phyloP scores from a whole-genome alignment of 2,113 vertebrate species.

The Seriola aureovittata region DNA sequence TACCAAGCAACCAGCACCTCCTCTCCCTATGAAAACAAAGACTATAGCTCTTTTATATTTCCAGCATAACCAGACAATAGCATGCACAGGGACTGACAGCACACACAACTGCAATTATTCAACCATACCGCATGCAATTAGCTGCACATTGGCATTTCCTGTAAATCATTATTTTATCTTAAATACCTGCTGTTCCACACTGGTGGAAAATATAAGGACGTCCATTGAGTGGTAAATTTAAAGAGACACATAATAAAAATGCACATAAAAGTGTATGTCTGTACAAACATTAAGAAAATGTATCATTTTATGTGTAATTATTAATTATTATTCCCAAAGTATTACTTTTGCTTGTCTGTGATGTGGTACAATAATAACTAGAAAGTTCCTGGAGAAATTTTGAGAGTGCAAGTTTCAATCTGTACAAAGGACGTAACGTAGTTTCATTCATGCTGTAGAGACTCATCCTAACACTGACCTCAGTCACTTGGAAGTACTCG shows the following conservation, averaged over 20 bases:
- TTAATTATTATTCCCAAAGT: background rate
- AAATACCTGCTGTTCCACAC: background rate
- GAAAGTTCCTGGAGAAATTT: no score
- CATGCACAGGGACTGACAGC: constrained; percentile 4
- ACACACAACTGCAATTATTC: constrained; percentile 32
- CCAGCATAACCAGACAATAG: constrained; percentile 22
- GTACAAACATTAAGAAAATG: background rate
- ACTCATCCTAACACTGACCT: no score
- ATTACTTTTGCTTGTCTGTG: background rate
- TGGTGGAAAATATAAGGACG: background rate
- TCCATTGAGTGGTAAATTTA: background rate
- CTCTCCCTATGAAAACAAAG: constrained; percentile 33
- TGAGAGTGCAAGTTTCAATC: no score
- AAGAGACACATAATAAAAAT: background rate
- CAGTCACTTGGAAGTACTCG: no score
- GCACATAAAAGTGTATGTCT: constrained; percentile 1
- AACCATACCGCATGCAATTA: constrained; percentile 25
- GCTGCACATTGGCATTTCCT: background rate
- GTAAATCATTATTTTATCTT: constrained; percentile 20
- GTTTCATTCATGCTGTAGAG: no score
- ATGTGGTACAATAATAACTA: background rate
- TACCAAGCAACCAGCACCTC: constrained; percentile 45
- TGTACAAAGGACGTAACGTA: no score
- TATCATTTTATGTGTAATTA: background rate
- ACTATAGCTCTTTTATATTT: constrained; percentile 22